Evolutionary conservation across 2,888 invertebrate species (phyloP), one percentile per base, ranked within the genome.

Genomic region (Cyaniris semiargus): DNA sequence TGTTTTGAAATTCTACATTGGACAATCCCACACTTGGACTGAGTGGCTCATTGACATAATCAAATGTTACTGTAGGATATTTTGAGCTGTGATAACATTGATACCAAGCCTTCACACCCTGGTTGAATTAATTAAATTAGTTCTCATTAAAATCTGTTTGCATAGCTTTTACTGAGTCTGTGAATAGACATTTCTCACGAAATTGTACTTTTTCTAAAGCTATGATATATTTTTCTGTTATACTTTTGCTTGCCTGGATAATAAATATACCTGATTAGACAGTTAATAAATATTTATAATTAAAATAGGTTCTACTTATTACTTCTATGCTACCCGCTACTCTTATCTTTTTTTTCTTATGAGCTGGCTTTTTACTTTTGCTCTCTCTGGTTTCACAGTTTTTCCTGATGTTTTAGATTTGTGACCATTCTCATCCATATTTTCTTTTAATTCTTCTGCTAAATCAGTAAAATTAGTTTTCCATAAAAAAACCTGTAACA

Each of bases 401-500:
- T 84, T 76, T 83, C 88, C 89, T 7, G 88, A 86, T 75, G 79
- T 80, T 78, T 87, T 87, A 77, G 87, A 83, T 80, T 83, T 86
- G 66, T 85, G 80, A 76, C 81, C 79, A 82, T 87, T 89, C 75
- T 88, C 85, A 53, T 80, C 83, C 10, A 87, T 77, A 84, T 93
- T 93, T 80, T 93, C 93, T 79, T 92, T 91, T 44, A 80, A 78
- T 60, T 90, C 90, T 84, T 80, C 86, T 75, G 84, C 84, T 60
- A 92, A 83, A 80, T 90, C 88, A 78, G 91, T 90, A 80, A 95
- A 94, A 82, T 95, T 94, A 18, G 94, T 94, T 85, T 92, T 94
- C 95, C 95, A 95, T 77, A 94, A 85, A 80, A 94, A 91, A 10
- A 95, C 90, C 94, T 95, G 84, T 23, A 90, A 90, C 70, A 79